Conservation (phyloP, 1,140 invertebrate genomes). For the Aradophagus sp. region DNA sequence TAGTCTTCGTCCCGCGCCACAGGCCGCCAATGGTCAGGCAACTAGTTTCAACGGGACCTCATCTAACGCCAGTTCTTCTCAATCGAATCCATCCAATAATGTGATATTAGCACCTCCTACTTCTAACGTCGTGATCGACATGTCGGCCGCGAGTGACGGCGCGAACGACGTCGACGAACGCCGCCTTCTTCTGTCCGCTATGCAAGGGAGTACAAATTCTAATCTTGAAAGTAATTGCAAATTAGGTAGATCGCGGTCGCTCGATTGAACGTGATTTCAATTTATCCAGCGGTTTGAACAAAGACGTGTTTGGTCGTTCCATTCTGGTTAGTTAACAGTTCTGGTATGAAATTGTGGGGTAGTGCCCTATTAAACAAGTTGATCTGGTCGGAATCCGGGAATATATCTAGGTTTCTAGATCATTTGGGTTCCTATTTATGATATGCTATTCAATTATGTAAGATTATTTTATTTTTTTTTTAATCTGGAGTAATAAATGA, state of each 20-base stretch:
- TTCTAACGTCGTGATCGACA: slow-evolving; percentile 59
- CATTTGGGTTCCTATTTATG: too few relatives aligned
- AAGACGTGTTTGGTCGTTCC: too few relatives aligned
- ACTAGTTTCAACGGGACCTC: slow-evolving; percentile 39
- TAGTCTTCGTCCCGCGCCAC: slow-evolving; percentile 39
- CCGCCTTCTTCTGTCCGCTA: slow-evolving; percentile 56
- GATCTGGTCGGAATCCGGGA: too few relatives aligned
- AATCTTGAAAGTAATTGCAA: slow-evolving; percentile 73
- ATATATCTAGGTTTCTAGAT: too few relatives aligned
- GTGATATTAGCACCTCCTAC: slow-evolving; percentile 71
- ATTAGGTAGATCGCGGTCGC: slow-evolving; percentile 71
- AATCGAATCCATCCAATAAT: slow-evolving; percentile 74
- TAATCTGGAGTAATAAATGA: too few relatives aligned
- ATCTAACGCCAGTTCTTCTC: slow-evolving; percentile 55
- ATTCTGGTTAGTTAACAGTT: too few relatives aligned
- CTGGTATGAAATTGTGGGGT: too few relatives aligned
- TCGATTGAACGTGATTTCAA: slow-evolving; percentile 62
- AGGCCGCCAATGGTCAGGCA: slow-evolving; percentile 33
- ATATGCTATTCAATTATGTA: too few relatives aligned
- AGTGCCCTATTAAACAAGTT: too few relatives aligned
- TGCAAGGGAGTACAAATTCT: slow-evolving; percentile 65
- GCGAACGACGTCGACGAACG: slow-evolving; percentile 48
- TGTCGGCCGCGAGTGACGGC: slow-evolving; percentile 41
- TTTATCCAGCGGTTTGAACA: slow-evolving; percentile 27
- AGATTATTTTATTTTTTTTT: too few relatives aligned